Evolutionary conservation across 2,113 vertebrate genomes (phyloP).

Genomic region (Bos javanicus): DNA sequence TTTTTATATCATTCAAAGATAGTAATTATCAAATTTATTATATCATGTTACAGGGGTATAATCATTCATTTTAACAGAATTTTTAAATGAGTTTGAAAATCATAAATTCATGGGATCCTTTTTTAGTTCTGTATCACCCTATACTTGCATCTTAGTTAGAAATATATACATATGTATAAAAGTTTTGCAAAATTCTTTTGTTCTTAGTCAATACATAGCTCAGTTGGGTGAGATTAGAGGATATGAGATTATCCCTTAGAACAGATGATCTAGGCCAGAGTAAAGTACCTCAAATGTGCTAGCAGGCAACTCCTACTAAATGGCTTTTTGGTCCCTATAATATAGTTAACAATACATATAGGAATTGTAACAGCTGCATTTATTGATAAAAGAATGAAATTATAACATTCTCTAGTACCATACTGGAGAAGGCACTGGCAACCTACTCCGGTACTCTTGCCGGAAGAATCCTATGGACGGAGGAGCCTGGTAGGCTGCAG

Average conservation of each 20-base stretch:
- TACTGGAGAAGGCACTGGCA: neutral
- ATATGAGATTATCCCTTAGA: neutral
- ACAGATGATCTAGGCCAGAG: neutral
- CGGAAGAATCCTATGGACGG: no score
- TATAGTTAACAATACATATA: neutral
- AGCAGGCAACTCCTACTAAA: neutral
- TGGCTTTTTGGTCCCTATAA: neutral
- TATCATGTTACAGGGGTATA: neutral
- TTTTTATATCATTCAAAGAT: neutral
- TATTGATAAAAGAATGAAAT: neutral
- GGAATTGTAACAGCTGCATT: neutral
- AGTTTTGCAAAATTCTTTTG: neutral
- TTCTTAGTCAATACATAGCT: neutral
- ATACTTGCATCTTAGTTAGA: neutral
- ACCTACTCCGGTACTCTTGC: no score
- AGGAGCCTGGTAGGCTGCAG: no score
- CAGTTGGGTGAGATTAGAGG: neutral
- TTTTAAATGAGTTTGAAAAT: neutral
- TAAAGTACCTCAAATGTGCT: neutral
- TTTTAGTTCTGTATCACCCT: neutral
- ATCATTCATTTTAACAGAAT: neutral
- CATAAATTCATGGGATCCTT: neutral
- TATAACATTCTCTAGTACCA: neutral
- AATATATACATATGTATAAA: neutral
- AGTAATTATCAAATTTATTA: neutral